Evolutionary conservation across 2,888 invertebrate genomes (phyloP), one percentile per base, ranked within the genome.

Genomic region (Chymomyza procnemis): DNA sequence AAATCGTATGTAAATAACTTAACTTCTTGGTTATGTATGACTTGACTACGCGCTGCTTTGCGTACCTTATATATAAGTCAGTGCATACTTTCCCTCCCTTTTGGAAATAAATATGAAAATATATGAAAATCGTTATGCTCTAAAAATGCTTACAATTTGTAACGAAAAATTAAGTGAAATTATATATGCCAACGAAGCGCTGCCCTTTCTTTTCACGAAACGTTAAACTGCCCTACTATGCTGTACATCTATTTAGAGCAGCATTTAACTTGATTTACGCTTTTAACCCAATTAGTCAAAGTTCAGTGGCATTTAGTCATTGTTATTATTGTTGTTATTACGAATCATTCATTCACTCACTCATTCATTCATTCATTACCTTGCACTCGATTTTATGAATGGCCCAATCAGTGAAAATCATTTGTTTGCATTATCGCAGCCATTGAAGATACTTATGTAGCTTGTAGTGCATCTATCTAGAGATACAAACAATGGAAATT

Each of bases 271-370:
- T 79, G 74, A 74, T 78, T 67, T 69, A 77, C 70, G 82, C 82
- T 78, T 85, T 81, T 85, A 82, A 85, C 81, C 81, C 85, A 81
- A 85, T 81, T 81, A 81, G 78, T 75, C 65, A 52, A 70, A 74
- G 82, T 77, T 83, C 73, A 78, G 69, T 75, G 78, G 79, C 71
- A 79, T 73, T 71, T 75, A 73, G 73, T 64, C 60, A 67, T 84
- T 75, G 76, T 78, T 74, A 74, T 75, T 66, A 26, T 50, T 63
- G 79, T 76, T 66, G 30, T 50, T 63, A 52, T 26, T 54, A 12
- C 34, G 12, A 41, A 41, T 12, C 26, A 26, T 26, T 26, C n/a
- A n/a, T n/a, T n/a, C n/a, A n/a, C n/a, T n/a, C n/a, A n/a, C n/a
- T n/a, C n/a, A n/a, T n/a, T n/a, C n/a, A n/a, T n/a, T n/a, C n/a